phyloP scores from a whole-genome alignment of 2,888 invertebrate genomes.

The Drosophila longiperda region DNA sequence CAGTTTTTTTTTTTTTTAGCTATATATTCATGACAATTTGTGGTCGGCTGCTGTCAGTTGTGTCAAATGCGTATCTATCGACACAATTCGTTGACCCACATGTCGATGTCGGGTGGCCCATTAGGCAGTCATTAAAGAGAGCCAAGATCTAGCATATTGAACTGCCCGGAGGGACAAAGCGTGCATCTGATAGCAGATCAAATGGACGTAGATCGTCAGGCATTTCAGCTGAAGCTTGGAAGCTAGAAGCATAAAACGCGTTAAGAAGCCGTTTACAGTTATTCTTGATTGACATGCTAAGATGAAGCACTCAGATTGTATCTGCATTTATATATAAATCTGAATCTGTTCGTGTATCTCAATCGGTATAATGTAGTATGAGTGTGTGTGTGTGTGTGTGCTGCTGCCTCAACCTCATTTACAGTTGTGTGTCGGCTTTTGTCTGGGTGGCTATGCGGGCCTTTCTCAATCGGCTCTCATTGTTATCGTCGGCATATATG shows the following conservation, averaged over 20 bases:
- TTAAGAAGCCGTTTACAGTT: slow-evolving; percentile 68
- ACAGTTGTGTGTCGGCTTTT: slow-evolving; percentile 61
- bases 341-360: slow-evolving; percentile 29
- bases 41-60: slow-evolving; percentile 19
- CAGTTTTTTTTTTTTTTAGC: slow-evolving; percentile 10
- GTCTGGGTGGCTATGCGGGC: slow-evolving; percentile 32
- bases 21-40: slow-evolving; percentile 45
- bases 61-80: slow-evolving; percentile 39
- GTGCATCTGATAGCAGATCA: slow-evolving; percentile 28
- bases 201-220: slow-evolving; percentile 42
- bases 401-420: slow-evolving; percentile 68
- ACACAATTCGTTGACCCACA: slow-evolving; percentile 67
- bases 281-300: slow-evolving; percentile 74
- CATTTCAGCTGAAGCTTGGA: slow-evolving; percentile 28
- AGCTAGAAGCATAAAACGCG: slow-evolving; percentile 26
- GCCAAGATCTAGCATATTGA: slow-evolving; percentile 52
- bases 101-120: slow-evolving; percentile 36
- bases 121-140: slow-evolving; percentile 66
- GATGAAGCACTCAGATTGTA: slow-evolving; percentile 42
- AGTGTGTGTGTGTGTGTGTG: slow-evolving; percentile 18
- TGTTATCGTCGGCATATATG: slow-evolving; percentile 45
- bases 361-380: slow-evolving; percentile 27
- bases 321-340: slow-evolving; percentile 31
- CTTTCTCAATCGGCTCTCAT: slow-evolving; percentile 65
- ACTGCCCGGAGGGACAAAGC: slow-evolving; percentile 14